Conservation (phyloP, 1,140 invertebrate species). For the Gonatopus flavifemur region DNA sequence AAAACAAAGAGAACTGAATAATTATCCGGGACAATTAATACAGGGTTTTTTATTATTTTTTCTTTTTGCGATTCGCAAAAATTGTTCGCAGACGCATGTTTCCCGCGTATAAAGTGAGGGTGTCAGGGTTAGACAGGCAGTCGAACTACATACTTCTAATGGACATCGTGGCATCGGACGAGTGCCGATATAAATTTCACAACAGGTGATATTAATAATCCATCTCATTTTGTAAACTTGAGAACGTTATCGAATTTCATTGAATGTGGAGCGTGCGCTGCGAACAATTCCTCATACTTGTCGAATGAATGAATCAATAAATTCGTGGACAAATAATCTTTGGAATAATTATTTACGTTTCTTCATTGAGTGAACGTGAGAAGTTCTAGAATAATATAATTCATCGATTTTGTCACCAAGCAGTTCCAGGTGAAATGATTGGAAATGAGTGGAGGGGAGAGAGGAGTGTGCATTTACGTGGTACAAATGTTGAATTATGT, state of each 20-base stretch:
- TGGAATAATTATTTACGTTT: constrained; percentile 20
- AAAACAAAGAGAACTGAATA: neutral
- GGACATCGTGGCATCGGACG: constrained; percentile 90
- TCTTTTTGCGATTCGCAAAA: constrained; percentile 42
- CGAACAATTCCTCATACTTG: constrained; percentile 49
- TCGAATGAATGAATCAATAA: constrained; percentile 26
- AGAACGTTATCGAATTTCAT: constrained; percentile 22
- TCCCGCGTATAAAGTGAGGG: constrained; percentile 88
- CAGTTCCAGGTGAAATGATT: neutral
- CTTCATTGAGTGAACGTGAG: too few relatives aligned
- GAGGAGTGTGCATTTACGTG: too few relatives aligned
- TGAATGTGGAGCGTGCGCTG: constrained; percentile 41
- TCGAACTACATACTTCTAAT: constrained; percentile 94
- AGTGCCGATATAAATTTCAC: constrained; percentile 94
- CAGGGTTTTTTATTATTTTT: constrained; percentile 28
- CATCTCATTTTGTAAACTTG: constrained; percentile 3
- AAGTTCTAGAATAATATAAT: too few relatives aligned
- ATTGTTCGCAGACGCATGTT: constrained; percentile 79
- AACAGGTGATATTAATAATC: constrained; percentile 68
- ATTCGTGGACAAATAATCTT: constrained; percentile 5
- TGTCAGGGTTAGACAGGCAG: constrained; percentile 89
- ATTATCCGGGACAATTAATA: constrained; percentile 37
- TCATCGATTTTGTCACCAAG: too few relatives aligned
- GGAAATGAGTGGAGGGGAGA: neutral
- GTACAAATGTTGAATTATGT: too few relatives aligned